Conservation (phyloP, 2,888 invertebrate genomes). For the Brachyptera putata region DNA sequence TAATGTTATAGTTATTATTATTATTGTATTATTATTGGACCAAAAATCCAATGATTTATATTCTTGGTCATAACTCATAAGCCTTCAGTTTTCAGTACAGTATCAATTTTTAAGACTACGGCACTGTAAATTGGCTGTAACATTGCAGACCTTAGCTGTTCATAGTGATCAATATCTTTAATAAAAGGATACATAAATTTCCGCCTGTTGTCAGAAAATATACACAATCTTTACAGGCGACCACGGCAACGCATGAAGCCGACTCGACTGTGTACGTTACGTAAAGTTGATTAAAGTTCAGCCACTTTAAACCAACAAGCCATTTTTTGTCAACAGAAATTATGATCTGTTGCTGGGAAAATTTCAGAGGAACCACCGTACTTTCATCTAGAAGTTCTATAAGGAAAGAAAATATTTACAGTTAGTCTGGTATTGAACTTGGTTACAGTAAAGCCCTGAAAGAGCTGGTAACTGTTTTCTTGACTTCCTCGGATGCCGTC, state of each 20-base stretch:
- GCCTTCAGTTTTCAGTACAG: no score
- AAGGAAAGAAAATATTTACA: background rate
- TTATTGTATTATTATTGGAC: no score
- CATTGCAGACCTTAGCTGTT: no score
- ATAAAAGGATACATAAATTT: constrained; percentile 31
- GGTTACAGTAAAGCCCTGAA: no score
- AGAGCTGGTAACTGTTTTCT: background rate
- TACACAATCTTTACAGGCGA: constrained; percentile 2
- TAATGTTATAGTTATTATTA: no score
- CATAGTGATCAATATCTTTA: no score
- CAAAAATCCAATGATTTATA: no score
- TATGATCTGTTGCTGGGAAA: constrained; percentile 14
- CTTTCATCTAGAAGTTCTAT: background rate
- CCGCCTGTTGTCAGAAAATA: constrained; percentile 25
- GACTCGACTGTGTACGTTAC: constrained; percentile 11
- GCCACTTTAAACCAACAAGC: constrained; percentile 24
- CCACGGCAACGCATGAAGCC: constrained; percentile 15
- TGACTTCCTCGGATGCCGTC: no score
- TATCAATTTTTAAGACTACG: no score
- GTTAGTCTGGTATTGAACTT: no score
- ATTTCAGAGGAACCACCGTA: constrained; percentile 1
- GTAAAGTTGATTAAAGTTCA: constrained; percentile 13
- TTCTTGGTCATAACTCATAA: no score
- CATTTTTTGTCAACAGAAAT: constrained; percentile 23
- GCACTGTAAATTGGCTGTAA: no score